Conservation (phyloP, 2,797 vertebrate species). For the Spea hammondii region DNA sequence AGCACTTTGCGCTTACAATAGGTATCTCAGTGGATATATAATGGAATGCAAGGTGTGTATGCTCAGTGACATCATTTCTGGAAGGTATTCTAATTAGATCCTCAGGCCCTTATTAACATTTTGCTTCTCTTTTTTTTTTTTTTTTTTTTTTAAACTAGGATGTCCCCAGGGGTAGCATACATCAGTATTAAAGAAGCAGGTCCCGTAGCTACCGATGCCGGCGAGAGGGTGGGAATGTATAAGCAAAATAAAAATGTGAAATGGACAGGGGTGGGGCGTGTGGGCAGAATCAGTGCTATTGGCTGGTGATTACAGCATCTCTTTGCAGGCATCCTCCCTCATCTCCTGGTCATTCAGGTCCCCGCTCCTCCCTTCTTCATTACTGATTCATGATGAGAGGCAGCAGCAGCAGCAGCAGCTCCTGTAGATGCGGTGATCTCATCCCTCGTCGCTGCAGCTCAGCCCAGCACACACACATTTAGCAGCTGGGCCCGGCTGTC, state of each 20-base stretch:
- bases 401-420: conserved; percentile 55
- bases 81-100: neutral
- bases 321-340: conserved; percentile 74
- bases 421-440: conserved; percentile 75
- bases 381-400: conserved; percentile 74
- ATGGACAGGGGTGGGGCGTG: conserved; percentile 34
- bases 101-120: too few species aligned
- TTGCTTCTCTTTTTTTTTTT: too few species aligned
- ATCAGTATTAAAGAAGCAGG: neutral
- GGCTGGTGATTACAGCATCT: conserved; percentile 91
- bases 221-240: neutral
- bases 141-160: too few species aligned
- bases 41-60: neutral
- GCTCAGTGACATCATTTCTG: neutral
- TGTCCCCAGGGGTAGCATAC: neutral
- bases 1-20: too few species aligned
- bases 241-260: conserved; percentile 11
- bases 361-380: conserved; percentile 70
- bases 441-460: conserved; percentile 71
- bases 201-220: neutral
- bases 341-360: conserved; percentile 71
- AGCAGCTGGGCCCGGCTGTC: conserved; percentile 53
- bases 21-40: neutral
- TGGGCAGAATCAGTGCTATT: conserved; percentile 76
- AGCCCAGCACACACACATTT: conserved; percentile 35